Base-by-base conservation (phyloP, 64 coral and sea anemone genomes). In the Stichodactyla helianthus region DNA sequence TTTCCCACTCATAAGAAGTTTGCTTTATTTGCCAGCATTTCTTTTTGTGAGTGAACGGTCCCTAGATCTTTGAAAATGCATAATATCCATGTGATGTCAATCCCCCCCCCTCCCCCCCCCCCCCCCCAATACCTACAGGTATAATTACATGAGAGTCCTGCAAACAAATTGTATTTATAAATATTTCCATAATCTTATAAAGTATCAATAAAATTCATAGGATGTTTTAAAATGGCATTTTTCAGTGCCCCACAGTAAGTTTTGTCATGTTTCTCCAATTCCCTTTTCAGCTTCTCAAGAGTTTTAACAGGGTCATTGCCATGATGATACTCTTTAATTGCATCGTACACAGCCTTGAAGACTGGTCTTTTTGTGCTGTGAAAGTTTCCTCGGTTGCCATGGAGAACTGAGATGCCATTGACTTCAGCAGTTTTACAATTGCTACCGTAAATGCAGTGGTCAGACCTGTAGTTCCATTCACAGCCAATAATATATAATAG, bases 381-480 rank as follows among this genome's bases (percentile, higher is more conserved):
- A 53, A 88, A 99, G 10, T 92, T 82, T 68, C 87, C 88, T 84
- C 97, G 85, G 91, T 93, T 99, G 50, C 97, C 97, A 89, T 99
- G 97, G 84, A 99, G 52, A 59, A 99, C 93, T 85, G 90, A 95
- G 13, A 99, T 94, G 27, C 97, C 97, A 86, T 95, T 95, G 67
- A n/a, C 55, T 50, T 86, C 79, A 54, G 93, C 97, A 78, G 85
- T 68, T 27, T 88, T 89, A 78, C 97, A 99, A 52, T 95, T 99
- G 64, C 89, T 99, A 35, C 90, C 93, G 51, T 95, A 95, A 71
- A 95, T 99, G 76, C 97, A 99, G 78, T 99, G 93, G 54, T 99
- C 97, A 57, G 93, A 64, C 9, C 97, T 89, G 67, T 93, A 99
- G 86, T 99, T 99, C 97, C 97, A 99, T 26, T 99, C 91, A 78